Evolutionary conservation across 35 echinoderm and acorn worm genomes (phyloP).

Genomic region (Eucidaris tribuloides): DNA sequence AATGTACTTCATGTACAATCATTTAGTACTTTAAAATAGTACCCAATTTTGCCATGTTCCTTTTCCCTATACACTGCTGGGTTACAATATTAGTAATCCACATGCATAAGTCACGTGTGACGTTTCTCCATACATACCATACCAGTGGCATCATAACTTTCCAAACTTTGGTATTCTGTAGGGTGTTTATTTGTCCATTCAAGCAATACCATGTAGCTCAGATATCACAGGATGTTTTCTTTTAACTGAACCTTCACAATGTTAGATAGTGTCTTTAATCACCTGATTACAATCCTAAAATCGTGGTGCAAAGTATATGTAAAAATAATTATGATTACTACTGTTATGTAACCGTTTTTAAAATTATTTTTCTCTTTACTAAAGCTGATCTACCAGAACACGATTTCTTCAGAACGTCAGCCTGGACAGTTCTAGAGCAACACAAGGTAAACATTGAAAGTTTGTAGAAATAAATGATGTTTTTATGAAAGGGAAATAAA

Average conservation of each 20-base stretch:
- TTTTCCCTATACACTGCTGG: too few species aligned
- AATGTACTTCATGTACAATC: not conserved
- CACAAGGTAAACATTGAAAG: conserved; percentile 19
- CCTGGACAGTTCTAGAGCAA: not conserved
- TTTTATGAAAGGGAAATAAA: too few species aligned
- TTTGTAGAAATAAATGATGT: too few species aligned
- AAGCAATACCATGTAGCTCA: not conserved
- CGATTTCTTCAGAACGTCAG: conserved; percentile 11
- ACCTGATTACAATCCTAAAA: too few species aligned
- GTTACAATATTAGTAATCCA: too few species aligned
- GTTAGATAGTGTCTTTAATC: not conserved
- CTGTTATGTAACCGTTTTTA: not conserved
- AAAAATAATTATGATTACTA: not conserved
- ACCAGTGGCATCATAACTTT: too few species aligned
- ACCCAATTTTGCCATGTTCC: too few species aligned
- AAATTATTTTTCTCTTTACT: not conserved
- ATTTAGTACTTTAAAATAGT: not conserved
- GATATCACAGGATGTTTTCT: not conserved
- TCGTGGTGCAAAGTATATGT: too few species aligned
- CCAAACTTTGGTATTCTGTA: too few species aligned
- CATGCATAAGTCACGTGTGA: too few species aligned
- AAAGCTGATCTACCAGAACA: not conserved
- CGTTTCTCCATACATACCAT: too few species aligned
- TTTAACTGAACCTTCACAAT: not conserved
- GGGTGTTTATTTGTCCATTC: too few species aligned